Evolutionary conservation across 2,888 invertebrate species (phyloP), one percentile per base, ranked within the genome.

Genomic region (Catocala nupta): DNA sequence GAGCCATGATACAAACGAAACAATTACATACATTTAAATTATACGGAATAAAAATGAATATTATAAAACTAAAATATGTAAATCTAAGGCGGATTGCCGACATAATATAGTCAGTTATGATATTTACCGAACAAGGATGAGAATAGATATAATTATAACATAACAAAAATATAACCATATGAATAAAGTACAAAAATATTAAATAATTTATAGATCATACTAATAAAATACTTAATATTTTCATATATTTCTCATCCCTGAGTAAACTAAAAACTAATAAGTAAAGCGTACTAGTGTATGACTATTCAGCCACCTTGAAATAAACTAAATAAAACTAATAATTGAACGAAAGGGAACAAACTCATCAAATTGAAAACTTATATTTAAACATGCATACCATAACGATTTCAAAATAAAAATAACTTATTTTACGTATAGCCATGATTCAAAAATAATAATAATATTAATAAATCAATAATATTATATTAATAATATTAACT

Each of bases 341-440:
- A 92, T 92, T 92, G 92, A 92, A 90, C 91, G 88, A 63, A 71
- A 88, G 91, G 91, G 90, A 91, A 91, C 76, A 33, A 53, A 55
- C 71, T 68, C 77, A 78, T 68, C 77, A 78, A 76, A 71, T 59
- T 60, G 70, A 50, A 68, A 67, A 68, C 68, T 61, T 52, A 60
- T 50, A 52, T 42, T 64, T 39, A 39, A 63, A 58, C 16, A 65
- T 48, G 52, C 59, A 70, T 61, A 50, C 44, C 12, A 54, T 66
- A 73, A 55, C 52, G 12, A 51, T 9, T 56, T n/a, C 54, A 62
- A 68, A 53, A 57, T 13, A 57, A 63, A 56, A 2, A 49, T 36
- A 55, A 45, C 47, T 34, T 34, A 55, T 45, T 39, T 39, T 39
- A 39, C 9, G 9, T 8, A 1, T 1, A 39, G 36, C 36, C 36